Evolutionary conservation across 2,113 vertebrate genomes (phyloP).

Genomic region (Eptesicus fuscus): DNA sequence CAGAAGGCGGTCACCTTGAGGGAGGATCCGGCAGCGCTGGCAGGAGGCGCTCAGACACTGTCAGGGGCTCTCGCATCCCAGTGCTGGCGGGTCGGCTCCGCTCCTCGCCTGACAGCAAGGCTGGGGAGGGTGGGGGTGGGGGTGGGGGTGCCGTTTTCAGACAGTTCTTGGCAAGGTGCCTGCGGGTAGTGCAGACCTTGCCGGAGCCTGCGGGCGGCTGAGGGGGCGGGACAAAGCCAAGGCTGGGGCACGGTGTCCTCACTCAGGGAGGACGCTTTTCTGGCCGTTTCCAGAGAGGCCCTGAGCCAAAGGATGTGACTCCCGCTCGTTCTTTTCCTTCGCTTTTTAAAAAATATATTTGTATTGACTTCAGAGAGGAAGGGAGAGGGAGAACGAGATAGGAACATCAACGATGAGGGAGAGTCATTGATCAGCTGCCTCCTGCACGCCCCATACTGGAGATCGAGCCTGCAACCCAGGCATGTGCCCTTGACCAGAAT

Average conservation of each 20-base stretch:
- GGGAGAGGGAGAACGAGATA: too few species aligned
- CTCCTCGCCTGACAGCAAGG: neutral
- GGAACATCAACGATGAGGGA: too few species aligned
- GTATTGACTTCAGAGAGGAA: too few species aligned
- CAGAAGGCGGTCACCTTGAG: slow-evolving; percentile 15
- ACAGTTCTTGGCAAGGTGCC: slow-evolving; percentile 13
- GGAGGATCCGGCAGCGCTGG: neutral
- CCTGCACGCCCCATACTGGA: too few species aligned
- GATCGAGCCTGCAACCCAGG: too few species aligned
- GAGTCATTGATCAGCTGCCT: too few species aligned
- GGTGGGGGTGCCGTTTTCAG: neutral
- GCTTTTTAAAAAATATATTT: neutral
- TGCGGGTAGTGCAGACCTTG: neutral
- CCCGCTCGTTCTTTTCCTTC: neutral
- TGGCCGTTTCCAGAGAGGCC: neutral
- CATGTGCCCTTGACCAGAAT: too few species aligned
- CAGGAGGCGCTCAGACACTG: neutral
- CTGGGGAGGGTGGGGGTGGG: neutral
- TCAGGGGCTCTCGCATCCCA: neutral
- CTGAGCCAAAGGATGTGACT: neutral
- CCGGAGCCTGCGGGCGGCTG: fast-evolving
- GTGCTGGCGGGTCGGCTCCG: neutral
- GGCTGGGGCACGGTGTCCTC: fast-evolving
- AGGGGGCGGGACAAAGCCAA: neutral
- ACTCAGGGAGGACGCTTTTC: neutral